These are phyloP conservation scores for Lasaia peninsularis DNA, from an alignment of 1,140 invertebrate species.

Conservation along the genomic window DNA sequence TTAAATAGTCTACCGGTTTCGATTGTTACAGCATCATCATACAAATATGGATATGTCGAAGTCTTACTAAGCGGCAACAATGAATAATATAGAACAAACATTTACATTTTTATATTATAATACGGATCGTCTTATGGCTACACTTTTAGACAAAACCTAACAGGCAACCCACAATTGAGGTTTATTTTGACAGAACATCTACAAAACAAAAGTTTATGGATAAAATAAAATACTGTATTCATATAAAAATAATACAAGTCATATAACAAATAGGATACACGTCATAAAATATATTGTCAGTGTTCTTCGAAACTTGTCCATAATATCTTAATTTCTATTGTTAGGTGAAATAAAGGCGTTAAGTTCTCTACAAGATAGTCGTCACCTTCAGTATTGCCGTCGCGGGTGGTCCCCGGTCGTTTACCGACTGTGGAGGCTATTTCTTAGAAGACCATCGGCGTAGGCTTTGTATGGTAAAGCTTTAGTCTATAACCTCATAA, in stretches of 20 bases:
- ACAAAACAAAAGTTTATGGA: too few relatives aligned
- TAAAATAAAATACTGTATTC: not conserved
- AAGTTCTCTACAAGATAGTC: constrained; percentile 50
- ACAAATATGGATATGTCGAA: too few relatives aligned
- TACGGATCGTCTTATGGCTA: too few relatives aligned
- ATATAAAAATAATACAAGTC: not conserved
- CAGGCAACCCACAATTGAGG: too few relatives aligned
- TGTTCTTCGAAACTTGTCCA: constrained; percentile 28
- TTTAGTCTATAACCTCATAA: constrained; percentile 53
- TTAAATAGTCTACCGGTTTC: too few relatives aligned
- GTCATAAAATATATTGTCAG: constrained; percentile 14
- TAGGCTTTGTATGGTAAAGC: constrained; percentile 42
- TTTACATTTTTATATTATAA: too few relatives aligned
- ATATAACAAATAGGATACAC: not conserved
- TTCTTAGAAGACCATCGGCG: constrained; percentile 64
- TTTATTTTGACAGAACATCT: too few relatives aligned
- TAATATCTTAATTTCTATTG: constrained; percentile 45
- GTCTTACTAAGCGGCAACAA: too few relatives aligned
- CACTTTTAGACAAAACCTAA: too few relatives aligned
- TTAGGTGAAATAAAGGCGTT: constrained; percentile 48
- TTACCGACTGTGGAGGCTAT: constrained; percentile 15
- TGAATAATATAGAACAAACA: too few relatives aligned
- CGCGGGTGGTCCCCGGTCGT: constrained; percentile 51
- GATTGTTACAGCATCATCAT: too few relatives aligned
- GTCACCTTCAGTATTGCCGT: constrained; percentile 45